Evolutionary conservation across 2,888 invertebrate species (phyloP).

Genomic region (Bruchidius siliquastri): DNA sequence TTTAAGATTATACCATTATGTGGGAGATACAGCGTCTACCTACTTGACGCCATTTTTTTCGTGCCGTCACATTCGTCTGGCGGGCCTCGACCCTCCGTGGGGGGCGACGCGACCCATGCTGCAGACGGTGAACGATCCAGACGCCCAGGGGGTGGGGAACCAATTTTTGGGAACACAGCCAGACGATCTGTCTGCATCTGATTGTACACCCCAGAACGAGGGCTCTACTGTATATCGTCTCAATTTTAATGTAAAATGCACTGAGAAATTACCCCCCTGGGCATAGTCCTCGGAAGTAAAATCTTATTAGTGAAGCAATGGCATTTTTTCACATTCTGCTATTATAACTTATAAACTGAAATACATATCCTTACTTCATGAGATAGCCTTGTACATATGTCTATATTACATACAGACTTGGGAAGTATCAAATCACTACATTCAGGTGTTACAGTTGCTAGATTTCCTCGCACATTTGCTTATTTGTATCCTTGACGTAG

Average conservation of each 20-base stretch:
- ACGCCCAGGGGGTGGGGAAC: background rate
- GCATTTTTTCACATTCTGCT: no score
- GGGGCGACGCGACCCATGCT: background rate
- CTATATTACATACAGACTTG: background rate
- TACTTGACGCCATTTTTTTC: background rate
- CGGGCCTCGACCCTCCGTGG: background rate
- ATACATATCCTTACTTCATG: no score
- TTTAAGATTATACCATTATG: no score
- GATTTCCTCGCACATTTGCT: background rate
- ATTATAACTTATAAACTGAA: no score
- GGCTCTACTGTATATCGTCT: background rate
- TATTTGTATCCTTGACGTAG: background rate
- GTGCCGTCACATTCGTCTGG: background rate
- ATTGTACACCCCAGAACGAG: background rate
- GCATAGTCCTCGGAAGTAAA: no score
- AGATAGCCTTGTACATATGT: background rate
- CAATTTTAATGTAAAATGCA: background rate
- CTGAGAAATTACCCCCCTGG: no score
- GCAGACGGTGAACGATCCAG: background rate
- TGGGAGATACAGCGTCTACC: no score
- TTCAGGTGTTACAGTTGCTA: background rate
- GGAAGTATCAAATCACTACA: background rate
- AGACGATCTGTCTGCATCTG: background rate
- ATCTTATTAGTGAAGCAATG: no score
- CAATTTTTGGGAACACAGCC: background rate